Evolutionary conservation across 2,113 vertebrate genomes (phyloP), one percentile per base, ranked within the genome.

Genomic region (Galemys pyrenaicus): DNA sequence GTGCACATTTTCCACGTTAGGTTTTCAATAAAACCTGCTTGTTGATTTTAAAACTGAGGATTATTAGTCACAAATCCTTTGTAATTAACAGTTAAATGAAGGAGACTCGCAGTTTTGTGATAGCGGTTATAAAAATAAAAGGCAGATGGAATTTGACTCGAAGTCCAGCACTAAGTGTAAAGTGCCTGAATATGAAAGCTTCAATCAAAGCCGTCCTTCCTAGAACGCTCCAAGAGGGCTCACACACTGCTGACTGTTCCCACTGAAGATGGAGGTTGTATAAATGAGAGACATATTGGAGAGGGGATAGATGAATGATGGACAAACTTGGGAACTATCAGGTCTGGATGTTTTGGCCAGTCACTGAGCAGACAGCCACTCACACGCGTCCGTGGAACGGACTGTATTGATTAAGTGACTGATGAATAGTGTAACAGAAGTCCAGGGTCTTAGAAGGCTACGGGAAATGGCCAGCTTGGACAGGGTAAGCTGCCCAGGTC

Each of bases 121-220:
- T 37, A 17, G 35, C 54, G 84, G n/a, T 30, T 75, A 22, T 54
- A 12, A 67, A 77, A 81, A 46, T 54, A 73, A 83, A 62, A 75
- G 24, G 28, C 13, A 32, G 17, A 32, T 46, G 39, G 28, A 26
- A 56, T 62, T 64, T 49, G 37, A 44, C 20, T 68, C 22, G 44
- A 20, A 17, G 17, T 49, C 49, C 37, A 54, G 28, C 22, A n/a
- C 44, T 9, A 44, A 9, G 7, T 3, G 16, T 0, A 9, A 65
- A 1, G 1, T 24, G 37, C 22, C 28, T 32, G 37, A 44, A 46
- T 20, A 6, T 1, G 5, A 65, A 75, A 60, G 6, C 17, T 11
- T 11, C 1, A 16, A 32, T 9, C 26, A 35, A 2, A 0, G 17
- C 6, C 22, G 1, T 41, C 24, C n/a, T 64, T 39, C 13, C 12